Evolutionary conservation across 2,888 invertebrate species (phyloP), one percentile per base, ranked within the genome.

Genomic region (Luperina nickerlii): DNA sequence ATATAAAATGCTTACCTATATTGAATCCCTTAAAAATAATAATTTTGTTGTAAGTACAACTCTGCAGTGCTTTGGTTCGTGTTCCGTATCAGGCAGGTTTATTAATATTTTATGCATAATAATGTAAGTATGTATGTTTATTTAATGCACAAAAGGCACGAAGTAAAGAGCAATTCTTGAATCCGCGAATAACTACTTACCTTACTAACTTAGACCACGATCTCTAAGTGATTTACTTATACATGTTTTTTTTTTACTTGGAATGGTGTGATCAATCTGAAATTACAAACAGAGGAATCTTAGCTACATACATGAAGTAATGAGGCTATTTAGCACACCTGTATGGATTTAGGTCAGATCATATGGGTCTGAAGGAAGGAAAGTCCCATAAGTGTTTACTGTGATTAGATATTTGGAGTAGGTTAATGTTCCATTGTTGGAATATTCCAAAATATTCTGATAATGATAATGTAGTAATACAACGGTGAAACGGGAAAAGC

Each of bases 401-500:
- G 24, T 57, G 57, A 42, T 67, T 66, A n/a, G 48, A 60, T 60
- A 63, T 9, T 27, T 24, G 18, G 18, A 24, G 4, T 24, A 60
- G 57, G n/a, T n/a, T 24, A 32, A 65, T 48, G 24, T 60, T 51
- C 32, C 7, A 38, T 20, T 20, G 27, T 18, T 79, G 71, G 15
- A 79, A 65, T 38, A 27, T 57, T 72, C 20, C n/a, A 78, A 76
- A 24, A 78, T 62, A 62, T 62, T 60, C 20, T 24, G 38, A 77
- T 51, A 68, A 76, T 57, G n/a, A 5, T 32, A 67, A 27, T 66
- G 18, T 57, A 11, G 2, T 24, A 27, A 32, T 63, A 75, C 32
- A 18, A 65, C 18, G 18, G 6, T 48, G 15, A 81, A 67, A 74
- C 13, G 15, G n/a, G 67, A 81, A 74, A 45, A 27, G 32, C 24